phyloP scores from a whole-genome alignment of 1,140 invertebrate genomes.

The Megathymus violae region DNA sequence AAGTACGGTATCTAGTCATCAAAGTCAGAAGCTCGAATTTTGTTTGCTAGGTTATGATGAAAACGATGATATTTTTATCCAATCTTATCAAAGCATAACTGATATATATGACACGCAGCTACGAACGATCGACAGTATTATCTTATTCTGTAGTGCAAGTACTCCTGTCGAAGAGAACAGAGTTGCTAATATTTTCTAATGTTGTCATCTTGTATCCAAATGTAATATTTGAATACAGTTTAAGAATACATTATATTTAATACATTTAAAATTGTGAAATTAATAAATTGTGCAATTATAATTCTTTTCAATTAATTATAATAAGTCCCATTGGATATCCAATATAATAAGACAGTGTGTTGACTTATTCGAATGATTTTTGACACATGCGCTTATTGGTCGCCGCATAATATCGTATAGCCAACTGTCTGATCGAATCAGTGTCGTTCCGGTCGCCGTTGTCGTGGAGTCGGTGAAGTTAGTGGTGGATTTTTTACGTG shows the following conservation, averaged over 20 bases:
- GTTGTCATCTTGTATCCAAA: slow-evolving; percentile 61
- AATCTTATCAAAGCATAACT: slow-evolving; percentile 48
- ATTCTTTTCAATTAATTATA: no score
- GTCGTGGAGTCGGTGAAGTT: slow-evolving; percentile 80
- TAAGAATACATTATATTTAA: not conserved
- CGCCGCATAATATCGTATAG: slow-evolving; percentile 63
- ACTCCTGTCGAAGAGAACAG: slow-evolving; percentile 43
- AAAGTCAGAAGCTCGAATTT: slow-evolving; percentile 50
- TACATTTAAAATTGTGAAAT: no score
- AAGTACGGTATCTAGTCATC: slow-evolving; percentile 53
- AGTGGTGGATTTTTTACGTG: slow-evolving; percentile 82
- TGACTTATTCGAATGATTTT: slow-evolving; percentile 63
- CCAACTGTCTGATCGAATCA: slow-evolving; percentile 73
- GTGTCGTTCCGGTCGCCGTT: slow-evolving; percentile 82
- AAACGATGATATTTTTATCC: slow-evolving; percentile 62
- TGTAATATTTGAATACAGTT: slow-evolving; percentile 27
- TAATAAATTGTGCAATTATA: no score
- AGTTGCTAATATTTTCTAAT: slow-evolving; percentile 56
- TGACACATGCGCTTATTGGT: slow-evolving; percentile 81
- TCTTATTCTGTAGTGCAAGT: slow-evolving; percentile 44
- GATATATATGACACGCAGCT: slow-evolving; percentile 45
- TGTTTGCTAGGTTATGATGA: slow-evolving; percentile 44
- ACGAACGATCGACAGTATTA: slow-evolving; percentile 37
- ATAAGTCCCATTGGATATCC: no score
- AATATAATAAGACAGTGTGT: slow-evolving; percentile 48